Evolutionary conservation across 2,113 vertebrate species (phyloP), one percentile per base, ranked within the genome.

Genomic region (Platichthys flesus): DNA sequence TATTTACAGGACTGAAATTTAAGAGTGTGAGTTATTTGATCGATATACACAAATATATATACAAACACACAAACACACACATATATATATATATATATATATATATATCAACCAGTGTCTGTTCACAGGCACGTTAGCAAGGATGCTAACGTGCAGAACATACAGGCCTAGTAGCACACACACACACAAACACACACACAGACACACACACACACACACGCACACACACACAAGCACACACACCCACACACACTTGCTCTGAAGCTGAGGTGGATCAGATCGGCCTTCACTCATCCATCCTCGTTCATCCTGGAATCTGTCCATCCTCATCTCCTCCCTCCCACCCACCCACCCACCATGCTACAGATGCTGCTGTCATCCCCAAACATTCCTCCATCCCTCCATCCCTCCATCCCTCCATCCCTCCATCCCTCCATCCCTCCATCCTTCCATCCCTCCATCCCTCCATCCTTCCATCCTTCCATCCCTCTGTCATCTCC

Each of bases 291-390:
- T 54, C 55, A 66, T 69, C 69, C 82, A 78, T 73, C 78, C 66
- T 76, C 64, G 10, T 31, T 18, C 57, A 59, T 59, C 57, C 57
- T 59, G 57, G 24, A 61, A 20, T 62, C 60, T 40, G 21, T 62
- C 60, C 60, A 21, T 40, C 59, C 59, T 12, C 65, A 61, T 57
- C 49, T 60, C 47, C 42, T 28, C 45, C 24, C 67, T 24, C 67
- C 67, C 18, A 23, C 35, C 65, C 23, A 26, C 49, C 47, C 68
- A n/a, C 68, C 58, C 81, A 69, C 3, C 85, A 83, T 64, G 73
- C 86, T 85, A 80, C 88, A 87, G 85, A 85, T 89, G 89, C 87
- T 88, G 67, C 87, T 91, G 87, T 83, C 85, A 88, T 71, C 71
- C 24, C 3, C 75, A 74, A 64, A 73, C 85, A 83, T 88, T 79